Evolutionary conservation across 2,888 invertebrate species (phyloP), one percentile per base, ranked within the genome.

Genomic region (Rhagium mordax): DNA sequence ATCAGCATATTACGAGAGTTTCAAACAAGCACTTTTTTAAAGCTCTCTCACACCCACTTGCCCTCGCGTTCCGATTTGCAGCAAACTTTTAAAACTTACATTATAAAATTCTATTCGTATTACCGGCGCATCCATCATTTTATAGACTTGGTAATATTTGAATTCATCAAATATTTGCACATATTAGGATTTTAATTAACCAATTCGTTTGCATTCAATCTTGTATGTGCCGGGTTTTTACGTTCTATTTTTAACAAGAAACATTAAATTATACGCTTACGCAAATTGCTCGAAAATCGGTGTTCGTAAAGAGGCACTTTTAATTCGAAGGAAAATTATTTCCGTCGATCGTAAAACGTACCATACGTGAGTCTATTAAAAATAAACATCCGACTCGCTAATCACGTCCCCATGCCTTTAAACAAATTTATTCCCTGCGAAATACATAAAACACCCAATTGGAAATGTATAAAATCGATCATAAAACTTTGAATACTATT

Each of bases 401-500:
- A 61, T 61, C 33, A 33, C 29, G 53, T 53, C 21, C 29, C 21
- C 29, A 33, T 55, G 33, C 41, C 24, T 47, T 21, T 20, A 27
- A 57, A 57, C 27, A 65, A 55, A 1, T 53, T 27, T 13, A 51
- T 41, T 8, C 59, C 24, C 18, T 21, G 8, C 15, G 33, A 16
- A 48, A 65, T 15, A 29, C 21, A 47, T 41, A 18, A 47, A 67
- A 67, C 55, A 57, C 55, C 33, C 65, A 65, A 24, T 67, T 57
- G 10, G 24, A 47, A 21, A 24, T 21, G n/a, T 57, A 47, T 55
- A 20, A 55, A 66, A 33, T 29, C 55, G 7, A 21, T 57, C 41
- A 57, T 67, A 51, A 67, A 67, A 55, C 47, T 29, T 51, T 47
- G 33, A 41, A 57, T 55, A 47, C 57, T 67, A 16, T 57, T 67